Base-by-base conservation (phyloP, 2,888 invertebrate species). In the Aspidiotus rigidus region DNA sequence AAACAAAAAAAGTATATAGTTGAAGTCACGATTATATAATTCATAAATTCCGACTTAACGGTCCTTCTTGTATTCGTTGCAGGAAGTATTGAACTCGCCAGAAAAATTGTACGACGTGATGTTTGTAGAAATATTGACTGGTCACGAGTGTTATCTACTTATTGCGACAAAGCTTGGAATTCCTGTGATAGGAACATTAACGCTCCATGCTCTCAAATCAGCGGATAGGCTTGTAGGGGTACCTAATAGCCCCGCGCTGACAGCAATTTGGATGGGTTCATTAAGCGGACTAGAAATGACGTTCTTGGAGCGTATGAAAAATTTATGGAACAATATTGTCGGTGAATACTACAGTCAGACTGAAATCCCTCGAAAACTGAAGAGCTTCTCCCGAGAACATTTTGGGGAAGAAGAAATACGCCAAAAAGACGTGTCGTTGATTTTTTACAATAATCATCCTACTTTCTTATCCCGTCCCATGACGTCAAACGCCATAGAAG, bases 371-470 rank as follows among this genome's bases (percentile, higher is more conserved):
- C n/a, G 56, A 13, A 7, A 55, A 40, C 39, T 64, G 40, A n/a
- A 56, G 16, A 41, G 41, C 28, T 64, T 64, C 41, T 40, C 42
- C 54, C 15, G 28, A 55, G n/a, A 40, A 10, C 0, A 64, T 56
- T 66, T 16, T n/a, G 15, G 11, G 5, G 17, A 55, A 28, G 17
- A 39, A 8, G n/a, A 6, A 5, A 28, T 28, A 5, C 41, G 41
- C 6, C 10, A 66, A 8, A 57, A 17, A 11, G 15, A 54, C 1
- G 17, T 57, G 8, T 44, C 57, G 8, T 57, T 66, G 15, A 40
- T 55, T 17, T 66, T 66, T 13, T 42, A 56, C 28, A 66, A 66
- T 10, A 66, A 66, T 17, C 64, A 66, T 44, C 42, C 64, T 6
- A 57, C 39, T 15, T 44, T 66, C 28, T 15, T 66, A 7, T 44